These are phyloP conservation scores for Andrena camellia DNA, from an alignment of 2,888 invertebrate genomes.

Conservation along the genomic window DNA sequence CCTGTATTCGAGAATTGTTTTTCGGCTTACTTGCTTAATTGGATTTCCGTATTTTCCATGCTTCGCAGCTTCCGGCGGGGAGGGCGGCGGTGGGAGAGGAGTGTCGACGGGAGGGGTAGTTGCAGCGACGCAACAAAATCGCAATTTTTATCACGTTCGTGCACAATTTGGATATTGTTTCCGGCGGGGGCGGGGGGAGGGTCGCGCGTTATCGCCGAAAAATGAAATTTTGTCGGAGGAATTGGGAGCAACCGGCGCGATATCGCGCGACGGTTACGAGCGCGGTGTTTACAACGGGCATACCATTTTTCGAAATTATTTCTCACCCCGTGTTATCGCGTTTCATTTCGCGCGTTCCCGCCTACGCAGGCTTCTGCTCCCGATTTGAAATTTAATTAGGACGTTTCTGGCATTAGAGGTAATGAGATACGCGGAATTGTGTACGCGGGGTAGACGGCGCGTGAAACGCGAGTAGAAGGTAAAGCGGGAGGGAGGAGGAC, in stretches of 20 bases:
- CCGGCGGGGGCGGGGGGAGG: neutral
- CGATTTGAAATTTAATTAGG: constrained; percentile 14
- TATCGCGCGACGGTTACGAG: neutral
- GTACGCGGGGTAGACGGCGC: neutral
- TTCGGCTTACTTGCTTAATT: constrained; percentile 55
- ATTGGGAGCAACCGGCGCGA: constrained; percentile 1
- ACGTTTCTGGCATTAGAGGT: neutral
- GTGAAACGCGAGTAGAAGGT: neutral
- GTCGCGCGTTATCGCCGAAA: neutral
- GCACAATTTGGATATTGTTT: constrained; percentile 9
- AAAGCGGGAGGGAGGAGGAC: neutral
- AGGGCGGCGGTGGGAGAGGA: too few relatives aligned
- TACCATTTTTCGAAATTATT: neutral
- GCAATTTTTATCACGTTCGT: constrained; percentile 4
- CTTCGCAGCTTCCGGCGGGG: neutral
- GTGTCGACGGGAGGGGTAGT: too few relatives aligned
- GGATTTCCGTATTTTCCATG: constrained; percentile 38
- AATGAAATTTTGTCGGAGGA: constrained; percentile 1
- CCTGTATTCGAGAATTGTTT: constrained; percentile 45
- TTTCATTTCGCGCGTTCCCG: neutral
- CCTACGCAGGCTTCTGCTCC: neutral
- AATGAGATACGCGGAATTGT: neutral
- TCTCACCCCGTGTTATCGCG: neutral
- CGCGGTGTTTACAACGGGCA: neutral
- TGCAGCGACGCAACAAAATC: constrained; percentile 1